Evolutionary conservation across 2,797 vertebrate species (phyloP).

Genomic region (Phalanger gymnotis): DNA sequence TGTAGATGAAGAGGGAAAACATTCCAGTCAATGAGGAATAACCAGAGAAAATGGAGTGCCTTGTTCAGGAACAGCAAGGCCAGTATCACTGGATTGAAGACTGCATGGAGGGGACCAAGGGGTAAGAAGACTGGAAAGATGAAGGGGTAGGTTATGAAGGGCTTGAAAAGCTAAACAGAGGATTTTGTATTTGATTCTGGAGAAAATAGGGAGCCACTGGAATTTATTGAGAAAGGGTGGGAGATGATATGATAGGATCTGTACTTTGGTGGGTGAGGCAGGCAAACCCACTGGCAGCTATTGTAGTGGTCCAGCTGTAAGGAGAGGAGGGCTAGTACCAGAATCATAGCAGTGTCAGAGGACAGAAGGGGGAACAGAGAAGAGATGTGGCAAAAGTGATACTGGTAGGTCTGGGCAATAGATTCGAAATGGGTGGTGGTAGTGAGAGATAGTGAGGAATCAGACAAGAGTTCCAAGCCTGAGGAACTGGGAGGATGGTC

Average conservation of each 20-base stretch:
- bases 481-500: not conserved
- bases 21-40: not conserved
- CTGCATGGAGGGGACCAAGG: too few species aligned
- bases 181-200: not conserved
- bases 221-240: not conserved
- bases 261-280: not conserved
- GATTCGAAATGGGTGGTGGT: not conserved
- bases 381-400: not conserved
- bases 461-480: not conserved
- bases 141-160: too few species aligned
- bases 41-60: not conserved
- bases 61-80: not conserved
- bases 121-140: too few species aligned
- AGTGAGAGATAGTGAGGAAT: not conserved
- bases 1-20: too few species aligned
- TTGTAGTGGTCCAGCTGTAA: not conserved
- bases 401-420: not conserved
- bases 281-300: not conserved
- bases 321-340: not conserved
- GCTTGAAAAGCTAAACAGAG: not conserved
- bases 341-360: not conserved
- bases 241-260: not conserved
- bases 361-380: not conserved
- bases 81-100: too few species aligned
- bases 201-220: not conserved